These are phyloP conservation scores for Corythornis vintsioides DNA, from an alignment of 2,113 vertebrate genomes.

Conservation along the genomic window DNA sequence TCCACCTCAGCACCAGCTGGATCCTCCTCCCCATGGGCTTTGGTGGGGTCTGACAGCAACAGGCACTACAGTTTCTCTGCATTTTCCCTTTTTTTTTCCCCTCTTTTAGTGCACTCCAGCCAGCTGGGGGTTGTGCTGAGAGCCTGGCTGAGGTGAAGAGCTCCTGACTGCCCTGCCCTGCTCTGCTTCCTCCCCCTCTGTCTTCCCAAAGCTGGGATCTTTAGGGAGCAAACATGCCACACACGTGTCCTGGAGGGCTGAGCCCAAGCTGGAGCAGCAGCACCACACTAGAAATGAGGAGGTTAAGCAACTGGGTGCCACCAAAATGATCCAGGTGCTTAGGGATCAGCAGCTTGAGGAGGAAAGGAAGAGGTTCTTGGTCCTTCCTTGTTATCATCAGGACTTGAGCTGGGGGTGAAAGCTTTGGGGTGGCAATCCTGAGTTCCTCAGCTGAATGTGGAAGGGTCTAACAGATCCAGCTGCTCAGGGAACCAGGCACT, in stretches of 20 bases:
- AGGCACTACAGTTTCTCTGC: accelerated
- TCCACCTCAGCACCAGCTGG: neutral
- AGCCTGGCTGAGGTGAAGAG: neutral
- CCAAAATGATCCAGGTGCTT: neutral
- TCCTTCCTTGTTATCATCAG: neutral
- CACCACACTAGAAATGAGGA: neutral
- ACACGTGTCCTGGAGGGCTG: neutral
- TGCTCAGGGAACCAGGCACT: neutral
- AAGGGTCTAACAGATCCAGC: neutral
- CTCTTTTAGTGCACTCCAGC: no score
- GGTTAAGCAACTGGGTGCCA: neutral
- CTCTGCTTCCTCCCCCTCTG: neutral
- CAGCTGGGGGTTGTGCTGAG: neutral
- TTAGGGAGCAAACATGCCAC: neutral
- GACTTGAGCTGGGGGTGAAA: neutral
- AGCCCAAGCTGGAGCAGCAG: neutral
- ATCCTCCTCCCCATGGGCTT: neutral
- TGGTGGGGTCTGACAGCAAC: neutral
- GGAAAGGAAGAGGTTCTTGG: neutral
- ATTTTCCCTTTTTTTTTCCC: no score
- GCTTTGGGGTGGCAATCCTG: neutral
- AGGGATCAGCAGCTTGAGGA: neutral
- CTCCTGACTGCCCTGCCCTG: neutral
- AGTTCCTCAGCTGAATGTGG: neutral
- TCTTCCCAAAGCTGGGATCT: neutral